Percentiles rank a stretch among this genome's conserved stretches.
These are phyloP conservation scores for Pteruthius melanotis DNA, from an alignment of 2,113 vertebrate genomes.

Conservation along the genomic window DNA sequence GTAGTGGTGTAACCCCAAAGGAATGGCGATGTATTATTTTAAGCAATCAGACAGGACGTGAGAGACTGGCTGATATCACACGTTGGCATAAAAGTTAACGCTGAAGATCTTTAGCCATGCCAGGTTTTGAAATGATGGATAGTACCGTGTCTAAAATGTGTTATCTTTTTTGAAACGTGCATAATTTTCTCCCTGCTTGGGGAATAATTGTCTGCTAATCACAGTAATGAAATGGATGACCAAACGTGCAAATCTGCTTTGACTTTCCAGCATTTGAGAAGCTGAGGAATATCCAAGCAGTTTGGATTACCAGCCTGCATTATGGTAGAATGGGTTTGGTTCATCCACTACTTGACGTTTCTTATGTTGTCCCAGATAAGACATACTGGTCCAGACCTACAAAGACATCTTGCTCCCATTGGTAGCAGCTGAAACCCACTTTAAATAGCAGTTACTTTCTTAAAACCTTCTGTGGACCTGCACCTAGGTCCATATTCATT, in stretches of 20 bases:
- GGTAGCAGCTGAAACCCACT: not conserved
- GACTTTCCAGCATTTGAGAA: not conserved
- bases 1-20: not conserved
- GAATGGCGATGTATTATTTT: constrained; percentile 41
- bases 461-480: not conserved
- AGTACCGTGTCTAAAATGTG: not conserved
- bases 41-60: constrained; percentile 2
- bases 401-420: not conserved
- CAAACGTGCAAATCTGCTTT: not conserved
- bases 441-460: not conserved
- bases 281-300: not conserved
- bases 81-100: not conserved
- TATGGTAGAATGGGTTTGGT: not conserved
- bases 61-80: not conserved
- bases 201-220: not conserved
- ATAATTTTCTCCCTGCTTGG: not conserved
- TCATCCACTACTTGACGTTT: not conserved
- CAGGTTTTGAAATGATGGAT: not conserved
- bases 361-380: not conserved
- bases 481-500: not conserved
- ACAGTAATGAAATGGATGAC: not conserved
- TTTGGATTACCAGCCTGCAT: not conserved
- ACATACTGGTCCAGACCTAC: not conserved
- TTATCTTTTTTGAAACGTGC: not conserved
- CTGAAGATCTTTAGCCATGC: not conserved